Percentiles rank a stretch among this genome's conserved stretches.
Evolutionary conservation across 1,140 invertebrate genomes (phyloP).

Genomic region (Hylaeus anthracinus): DNA sequence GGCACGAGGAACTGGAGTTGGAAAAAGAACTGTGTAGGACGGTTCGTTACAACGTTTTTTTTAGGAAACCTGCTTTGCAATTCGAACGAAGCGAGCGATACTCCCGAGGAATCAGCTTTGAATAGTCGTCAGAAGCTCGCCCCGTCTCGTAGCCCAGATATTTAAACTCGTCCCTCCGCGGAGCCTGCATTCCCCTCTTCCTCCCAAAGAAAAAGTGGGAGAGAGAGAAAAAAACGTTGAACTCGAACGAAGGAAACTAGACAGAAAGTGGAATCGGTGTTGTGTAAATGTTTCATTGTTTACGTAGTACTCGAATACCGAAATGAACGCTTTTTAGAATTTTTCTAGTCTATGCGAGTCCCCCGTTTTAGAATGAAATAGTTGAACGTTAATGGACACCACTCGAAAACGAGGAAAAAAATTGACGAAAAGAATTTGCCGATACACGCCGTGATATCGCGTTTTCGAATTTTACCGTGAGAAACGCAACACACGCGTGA

Average conservation of each 20-base stretch:
- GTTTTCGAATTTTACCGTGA: too few relatives aligned
- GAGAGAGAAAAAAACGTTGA: background rate
- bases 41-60: slow-evolving; percentile 19
- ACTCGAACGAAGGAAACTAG: background rate
- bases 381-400: slow-evolving; percentile 24
- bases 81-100: slow-evolving; percentile 20
- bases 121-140: background rate
- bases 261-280: background rate
- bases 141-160: background rate
- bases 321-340: background rate
- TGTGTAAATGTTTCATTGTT: slow-evolving; percentile 1
- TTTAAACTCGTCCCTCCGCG: background rate
- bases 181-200: background rate
- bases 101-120: slow-evolving; percentile 21
- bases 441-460: too few relatives aligned
- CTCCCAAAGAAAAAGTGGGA: background rate
- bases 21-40: background rate
- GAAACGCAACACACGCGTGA: too few relatives aligned
- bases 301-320: background rate
- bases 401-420: too few relatives aligned
- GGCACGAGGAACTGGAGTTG: background rate
- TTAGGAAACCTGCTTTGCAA: slow-evolving; percentile 31
- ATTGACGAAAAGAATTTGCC: too few relatives aligned
- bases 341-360: too few relatives aligned
- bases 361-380: background rate